Conservation (phyloP, 2,113 vertebrate genomes). For the Chaenocephalus aceratus region DNA sequence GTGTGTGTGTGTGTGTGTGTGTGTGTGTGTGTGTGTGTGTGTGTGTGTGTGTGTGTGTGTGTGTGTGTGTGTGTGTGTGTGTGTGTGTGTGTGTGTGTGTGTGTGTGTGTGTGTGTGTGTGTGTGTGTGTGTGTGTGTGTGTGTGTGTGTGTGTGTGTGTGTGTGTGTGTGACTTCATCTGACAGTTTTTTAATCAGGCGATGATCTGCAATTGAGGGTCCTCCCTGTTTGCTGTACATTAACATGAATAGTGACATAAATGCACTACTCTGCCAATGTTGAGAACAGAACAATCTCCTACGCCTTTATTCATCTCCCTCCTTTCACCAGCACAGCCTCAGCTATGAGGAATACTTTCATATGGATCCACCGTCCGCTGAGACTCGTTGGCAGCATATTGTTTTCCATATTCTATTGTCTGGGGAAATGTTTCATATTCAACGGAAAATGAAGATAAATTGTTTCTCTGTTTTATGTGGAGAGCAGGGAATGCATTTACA, state of each 20-base stretch:
- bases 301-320: constrained; percentile 52
- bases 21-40: no score
- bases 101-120: no score
- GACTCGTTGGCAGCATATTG: constrained; percentile 71
- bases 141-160: no score
- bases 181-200: constrained; percentile 62
- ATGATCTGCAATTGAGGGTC: constrained; percentile 35
- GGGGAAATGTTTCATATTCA: constrained; percentile 61
- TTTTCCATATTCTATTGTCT: constrained; percentile 64
- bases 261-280: constrained; percentile 26
- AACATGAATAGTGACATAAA: constrained; percentile 33
- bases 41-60: no score
- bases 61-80: no score
- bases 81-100: no score
- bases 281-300: constrained; percentile 49
- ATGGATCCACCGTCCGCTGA: constrained; percentile 59
- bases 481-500: constrained; percentile 58
- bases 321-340: constrained; percentile 48
- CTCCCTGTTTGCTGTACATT: constrained; percentile 62
- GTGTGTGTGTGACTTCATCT: background rate
- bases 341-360: constrained; percentile 62
- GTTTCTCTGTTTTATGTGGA: constrained; percentile 51
- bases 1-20: no score
- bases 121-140: no score
- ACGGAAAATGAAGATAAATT: constrained; percentile 77